Evolutionary conservation across 2,797 vertebrate genomes (phyloP).

Genomic region (Pseudochirops cupreus): DNA sequence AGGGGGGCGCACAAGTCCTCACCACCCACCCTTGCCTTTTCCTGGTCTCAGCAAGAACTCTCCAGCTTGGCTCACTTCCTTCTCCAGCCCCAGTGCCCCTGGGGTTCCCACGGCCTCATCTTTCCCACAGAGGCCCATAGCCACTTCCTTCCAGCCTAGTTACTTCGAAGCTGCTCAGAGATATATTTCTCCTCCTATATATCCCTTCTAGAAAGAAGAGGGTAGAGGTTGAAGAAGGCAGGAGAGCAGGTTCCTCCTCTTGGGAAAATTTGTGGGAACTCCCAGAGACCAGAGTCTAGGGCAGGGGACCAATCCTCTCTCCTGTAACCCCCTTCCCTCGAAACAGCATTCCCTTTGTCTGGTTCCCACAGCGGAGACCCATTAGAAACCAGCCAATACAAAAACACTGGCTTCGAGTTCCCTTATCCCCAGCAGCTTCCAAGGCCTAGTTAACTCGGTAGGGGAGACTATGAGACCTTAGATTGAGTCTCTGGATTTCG

Average conservation of each 20-base stretch:
- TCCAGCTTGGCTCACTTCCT: not conserved
- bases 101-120: not conserved
- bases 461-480: not conserved
- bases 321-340: not conserved
- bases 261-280: not conserved
- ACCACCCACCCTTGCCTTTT: not conserved
- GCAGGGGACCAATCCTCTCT: not conserved
- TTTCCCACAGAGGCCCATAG: not conserved
- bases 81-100: not conserved
- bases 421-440: not conserved
- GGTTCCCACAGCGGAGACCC: not conserved
- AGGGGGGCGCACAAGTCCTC: not conserved
- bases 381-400: constrained; percentile 23
- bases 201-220: not conserved
- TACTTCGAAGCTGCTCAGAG: not conserved
- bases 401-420: not conserved
- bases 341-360: not conserved
- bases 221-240: not conserved
- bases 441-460: not conserved
- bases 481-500: not conserved
- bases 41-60: not conserved
- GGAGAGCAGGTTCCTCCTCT: constrained; percentile 23
- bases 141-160: not conserved
- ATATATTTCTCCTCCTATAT: not conserved
- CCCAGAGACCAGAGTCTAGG: not conserved